These are phyloP conservation scores for Cotesia typhae DNA, from an alignment of 1,140 invertebrate genomes.

Conservation along the genomic window DNA sequence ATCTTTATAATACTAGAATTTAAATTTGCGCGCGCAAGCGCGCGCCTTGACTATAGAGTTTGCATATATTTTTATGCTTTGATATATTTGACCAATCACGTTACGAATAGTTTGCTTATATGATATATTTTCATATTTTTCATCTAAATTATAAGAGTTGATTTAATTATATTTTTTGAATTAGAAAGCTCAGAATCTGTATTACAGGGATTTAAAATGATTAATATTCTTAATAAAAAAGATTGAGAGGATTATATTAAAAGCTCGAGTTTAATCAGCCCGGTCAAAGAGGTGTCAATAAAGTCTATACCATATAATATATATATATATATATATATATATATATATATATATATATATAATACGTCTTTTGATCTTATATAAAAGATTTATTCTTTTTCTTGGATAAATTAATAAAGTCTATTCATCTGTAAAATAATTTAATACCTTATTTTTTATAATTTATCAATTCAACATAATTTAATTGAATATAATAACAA, in stretches of 20 bases:
- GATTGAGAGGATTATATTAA: background rate
- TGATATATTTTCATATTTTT: no score
- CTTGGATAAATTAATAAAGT: background rate
- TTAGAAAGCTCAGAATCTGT: no score
- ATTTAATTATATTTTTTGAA: background rate
- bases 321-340: background rate
- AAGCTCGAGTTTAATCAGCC: slow-evolving; percentile 6
- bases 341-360: background rate
- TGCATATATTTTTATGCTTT: no score
- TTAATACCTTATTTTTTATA: no score
- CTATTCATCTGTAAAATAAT: no score
- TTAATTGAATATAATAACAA: no score
- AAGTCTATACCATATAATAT: background rate
- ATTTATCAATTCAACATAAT: no score
- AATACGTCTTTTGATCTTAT: background rate
- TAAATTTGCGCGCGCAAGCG: no score
- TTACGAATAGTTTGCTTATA: no score
- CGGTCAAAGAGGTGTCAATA: background rate
- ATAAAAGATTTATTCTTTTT: background rate
- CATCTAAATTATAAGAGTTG: no score
- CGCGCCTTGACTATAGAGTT: no score
- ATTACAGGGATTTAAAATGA: background rate
- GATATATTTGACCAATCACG: no score
- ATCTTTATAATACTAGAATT: background rate
- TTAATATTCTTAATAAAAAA: background rate